Evolutionary conservation across 2,113 vertebrate species (phyloP), one percentile per base, ranked within the genome.

Genomic region (Microcebus murinus): DNA sequence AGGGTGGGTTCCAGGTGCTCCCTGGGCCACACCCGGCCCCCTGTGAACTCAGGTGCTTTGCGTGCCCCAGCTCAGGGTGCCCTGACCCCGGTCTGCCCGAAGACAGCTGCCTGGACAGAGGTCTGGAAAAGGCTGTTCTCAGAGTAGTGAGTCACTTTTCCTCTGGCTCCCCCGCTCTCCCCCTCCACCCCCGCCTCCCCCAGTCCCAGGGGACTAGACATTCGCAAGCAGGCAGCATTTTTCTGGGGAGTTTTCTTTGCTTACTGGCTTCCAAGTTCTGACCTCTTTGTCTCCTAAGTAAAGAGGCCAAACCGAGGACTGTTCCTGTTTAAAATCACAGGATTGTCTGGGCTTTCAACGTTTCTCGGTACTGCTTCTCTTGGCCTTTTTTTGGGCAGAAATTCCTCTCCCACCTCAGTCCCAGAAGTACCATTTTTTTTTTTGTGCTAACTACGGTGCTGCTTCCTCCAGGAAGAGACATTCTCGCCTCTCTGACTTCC

Each of bases 111-210:
- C 96, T 96, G 90, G 96, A 97, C 76, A 1, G 17, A 86, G 86
- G 76, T 93, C 96, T 97, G 90, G 97, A 97, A 97, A 96, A 96
- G 93, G 87, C 96, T 87, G 76, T 77, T 93, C 63, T 80, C 77
- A 2, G 83, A 86, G 81, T 29, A 34, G 63, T 97, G 98, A 98
- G 94, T 97, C 98, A 97, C 82, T 61, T 93, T 84, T 96, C 92
- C 96, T 94, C 68, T 5, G 74, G 67, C 89, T 81, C 92, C 82
- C 79, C 39, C 15, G 1, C 63, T 27, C 11, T 74, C 70, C 34
- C 63, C 63, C 39, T 23, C 57, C 71, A 15, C 8, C 59, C 27
- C n/a, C 48, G 36, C 90, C 92, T 63, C 34, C 92, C 34, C 52
- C 27, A 39, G 80, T 76, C 97, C 95, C 94, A 4, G 23, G 0